Conservation (phyloP, 2,888 invertebrate species). For the Auanema sp. region DNA sequence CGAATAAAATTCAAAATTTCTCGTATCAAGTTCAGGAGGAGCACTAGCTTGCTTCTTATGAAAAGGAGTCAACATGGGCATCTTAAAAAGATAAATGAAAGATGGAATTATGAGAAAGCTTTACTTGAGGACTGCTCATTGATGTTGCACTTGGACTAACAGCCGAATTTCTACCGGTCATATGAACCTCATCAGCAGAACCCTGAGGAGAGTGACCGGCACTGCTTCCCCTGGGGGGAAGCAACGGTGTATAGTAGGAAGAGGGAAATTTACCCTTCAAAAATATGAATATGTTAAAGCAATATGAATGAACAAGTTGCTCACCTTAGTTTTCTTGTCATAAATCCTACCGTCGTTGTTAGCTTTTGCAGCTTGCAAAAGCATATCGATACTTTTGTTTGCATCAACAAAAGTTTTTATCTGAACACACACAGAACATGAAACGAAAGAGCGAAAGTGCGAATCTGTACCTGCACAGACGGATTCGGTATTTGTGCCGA, state of each 20-base stretch:
- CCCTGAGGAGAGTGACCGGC: constrained; percentile 40
- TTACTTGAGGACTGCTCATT: background rate
- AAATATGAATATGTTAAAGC: background rate
- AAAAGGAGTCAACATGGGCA: background rate
- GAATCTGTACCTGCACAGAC: background rate
- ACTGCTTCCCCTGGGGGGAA: constrained; percentile 32
- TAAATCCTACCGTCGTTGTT: constrained; percentile 20
- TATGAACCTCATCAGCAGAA: constrained; percentile 15
- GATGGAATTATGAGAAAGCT: background rate
- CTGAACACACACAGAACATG: background rate
- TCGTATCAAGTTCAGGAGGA: constrained; percentile 3
- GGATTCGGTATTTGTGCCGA: background rate
- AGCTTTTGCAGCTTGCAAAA: constrained; percentile 27
- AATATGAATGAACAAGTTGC: background rate
- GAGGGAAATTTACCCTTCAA: constrained; percentile 6
- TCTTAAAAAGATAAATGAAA: background rate
- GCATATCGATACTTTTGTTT: constrained; percentile 26
- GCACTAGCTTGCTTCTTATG: constrained; percentile 2
- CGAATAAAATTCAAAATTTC: constrained; percentile 4
- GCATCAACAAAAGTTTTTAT: constrained; percentile 18
- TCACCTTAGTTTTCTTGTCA: constrained; percentile 27
- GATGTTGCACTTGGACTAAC: background rate
- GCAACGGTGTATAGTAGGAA: constrained; percentile 15
- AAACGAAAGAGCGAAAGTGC: background rate
- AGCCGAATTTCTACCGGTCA: background rate